Base-by-base conservation (phyloP, 2,888 invertebrate genomes). In the Microctonus aethiopoides region DNA sequence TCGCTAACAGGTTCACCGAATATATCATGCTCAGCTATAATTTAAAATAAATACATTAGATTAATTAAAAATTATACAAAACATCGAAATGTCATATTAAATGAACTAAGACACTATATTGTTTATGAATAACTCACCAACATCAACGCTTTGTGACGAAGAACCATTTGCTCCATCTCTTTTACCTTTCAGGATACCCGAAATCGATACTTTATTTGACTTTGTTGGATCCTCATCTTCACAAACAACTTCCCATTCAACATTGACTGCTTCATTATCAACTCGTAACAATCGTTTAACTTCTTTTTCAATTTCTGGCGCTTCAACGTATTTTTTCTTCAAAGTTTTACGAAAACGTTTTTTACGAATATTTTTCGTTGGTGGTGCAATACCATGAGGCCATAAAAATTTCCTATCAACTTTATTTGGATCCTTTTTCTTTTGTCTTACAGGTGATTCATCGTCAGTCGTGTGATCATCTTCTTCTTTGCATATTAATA, bases 231-330 rank as follows among this genome's bases (percentile, higher is more conserved):
- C 94, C 77, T 95, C 94, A 80, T 96, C 95, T 86, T 96, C 96
- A 79, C 93, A 94, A 22, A 96, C 92, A 0, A 97, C 92, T 83
- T 97, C 96, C 92, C 94, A 97, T 72, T 92, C 93, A 0, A 96
- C 93, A 81, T 92, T 92, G 0, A 93, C 93, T 1, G 98, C 98
- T 84, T 98, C 98, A 83, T 96, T 96, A 83, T 98, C 98, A 39
- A 93, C 93, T 74, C 97, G 89, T 9, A 99, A 88, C 67, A 99
- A 88, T 46, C 97, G 89, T 84, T 98, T 97, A 0, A 99, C 96
- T 88, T 99, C 99, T 85, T 98, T 98, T 84, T 99, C 99, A 75
- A 98, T 97, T 88, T 99, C 98, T 0, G 98, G 98, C 26, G 97
- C 96, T 87, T 98, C 98, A 0, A 96, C 95, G 87, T 95, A 96